Conservation (phyloP, 1,140 invertebrate species). For the Lysiphlebus fabarum region DNA sequence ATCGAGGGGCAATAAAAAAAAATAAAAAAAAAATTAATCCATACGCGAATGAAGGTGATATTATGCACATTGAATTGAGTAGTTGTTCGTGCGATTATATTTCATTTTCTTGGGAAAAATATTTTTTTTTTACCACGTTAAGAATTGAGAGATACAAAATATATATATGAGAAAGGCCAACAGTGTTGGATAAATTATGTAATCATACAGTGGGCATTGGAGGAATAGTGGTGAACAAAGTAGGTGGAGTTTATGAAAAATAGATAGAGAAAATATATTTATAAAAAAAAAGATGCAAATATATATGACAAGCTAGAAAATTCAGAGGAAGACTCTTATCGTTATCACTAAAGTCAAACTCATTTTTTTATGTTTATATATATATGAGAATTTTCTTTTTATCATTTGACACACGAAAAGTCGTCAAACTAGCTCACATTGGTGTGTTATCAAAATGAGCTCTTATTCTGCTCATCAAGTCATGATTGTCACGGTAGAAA, state of each 20-base stretch:
- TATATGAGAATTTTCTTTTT: slow-evolving; percentile 15
- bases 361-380: slow-evolving; percentile 29
- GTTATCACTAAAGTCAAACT: slow-evolving; percentile 39
- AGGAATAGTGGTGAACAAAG: slow-evolving; percentile 11
- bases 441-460: slow-evolving; percentile 29
- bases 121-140: neutral
- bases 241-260: slow-evolving; percentile 5
- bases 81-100: slow-evolving; percentile 9
- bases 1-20: too few relatives aligned
- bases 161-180: slow-evolving; percentile 19
- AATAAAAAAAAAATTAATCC: slow-evolving; percentile 3
- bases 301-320: slow-evolving; percentile 14
- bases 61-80: too few relatives aligned
- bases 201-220: slow-evolving; percentile 16
- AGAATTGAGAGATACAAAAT: slow-evolving; percentile 19
- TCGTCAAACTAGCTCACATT: slow-evolving; percentile 39
- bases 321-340: slow-evolving; percentile 37
- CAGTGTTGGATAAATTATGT: slow-evolving; percentile 22
- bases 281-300: slow-evolving; percentile 3
- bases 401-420: slow-evolving; percentile 22
- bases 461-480: slow-evolving; percentile 28
- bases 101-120: slow-evolving; percentile 17
- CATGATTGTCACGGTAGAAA: slow-evolving; percentile 32
- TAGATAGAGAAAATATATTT: neutral
- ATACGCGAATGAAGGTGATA: neutral